Evolutionary conservation across 2,888 invertebrate species (phyloP).

Genomic region (Cerastoderma edule): DNA sequence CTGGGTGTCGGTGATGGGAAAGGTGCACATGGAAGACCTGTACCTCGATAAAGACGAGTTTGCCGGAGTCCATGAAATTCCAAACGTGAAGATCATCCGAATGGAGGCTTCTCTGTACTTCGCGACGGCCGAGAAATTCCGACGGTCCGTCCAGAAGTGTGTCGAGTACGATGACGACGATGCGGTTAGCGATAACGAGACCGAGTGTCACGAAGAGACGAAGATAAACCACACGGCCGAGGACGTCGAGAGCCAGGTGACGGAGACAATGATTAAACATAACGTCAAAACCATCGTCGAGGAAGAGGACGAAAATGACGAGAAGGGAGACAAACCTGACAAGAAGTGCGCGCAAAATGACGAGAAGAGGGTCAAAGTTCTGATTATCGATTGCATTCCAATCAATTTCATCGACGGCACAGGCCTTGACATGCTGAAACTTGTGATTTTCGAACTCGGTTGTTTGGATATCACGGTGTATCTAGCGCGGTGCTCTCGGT

Average conservation of each 20-base stretch:
- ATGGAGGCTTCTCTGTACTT: constrained; percentile 80
- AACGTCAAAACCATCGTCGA: constrained; percentile 37
- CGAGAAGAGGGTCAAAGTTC: constrained; percentile 22
- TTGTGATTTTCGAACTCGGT: constrained; percentile 61
- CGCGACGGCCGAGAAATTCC: constrained; percentile 80
- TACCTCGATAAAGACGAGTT: constrained; percentile 68
- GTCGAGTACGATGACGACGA: constrained; percentile 62
- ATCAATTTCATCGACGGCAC: constrained; percentile 77
- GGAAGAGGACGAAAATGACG: constrained; percentile 34
- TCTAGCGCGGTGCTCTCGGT: constrained; percentile 66
- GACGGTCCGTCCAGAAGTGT: constrained; percentile 70
- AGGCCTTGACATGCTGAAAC: constrained; percentile 72
- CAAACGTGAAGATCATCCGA: constrained; percentile 76
- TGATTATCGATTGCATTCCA: constrained; percentile 78
- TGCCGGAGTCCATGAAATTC: constrained; percentile 69
- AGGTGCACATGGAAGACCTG: constrained; percentile 64
- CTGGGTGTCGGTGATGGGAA: constrained; percentile 70
- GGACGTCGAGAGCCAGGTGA: constrained; percentile 10
- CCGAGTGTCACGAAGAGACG: neutral
- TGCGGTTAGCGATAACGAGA: constrained; percentile 12
- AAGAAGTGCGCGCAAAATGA: constrained; percentile 13
- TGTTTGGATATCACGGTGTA: constrained; percentile 65
- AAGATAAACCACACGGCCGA: neutral
- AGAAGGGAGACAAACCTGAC: constrained; percentile 6
- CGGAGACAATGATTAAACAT: constrained; percentile 5